Conservation (phyloP, 2,797 vertebrate genomes). For the Phalloptychus januarius region DNA sequence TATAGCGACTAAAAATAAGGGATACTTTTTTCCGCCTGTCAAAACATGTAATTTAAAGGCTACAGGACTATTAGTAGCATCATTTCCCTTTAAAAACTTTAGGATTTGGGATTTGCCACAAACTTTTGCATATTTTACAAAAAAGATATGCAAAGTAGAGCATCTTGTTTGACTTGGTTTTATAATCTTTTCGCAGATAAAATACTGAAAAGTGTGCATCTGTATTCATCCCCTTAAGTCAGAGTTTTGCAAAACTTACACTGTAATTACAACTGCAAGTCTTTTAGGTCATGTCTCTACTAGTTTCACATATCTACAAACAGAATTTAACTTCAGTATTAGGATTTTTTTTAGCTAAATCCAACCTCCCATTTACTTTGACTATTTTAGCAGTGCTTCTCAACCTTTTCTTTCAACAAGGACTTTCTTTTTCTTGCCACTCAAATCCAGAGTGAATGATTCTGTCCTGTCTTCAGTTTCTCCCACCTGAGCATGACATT, state of each 20-base stretch:
- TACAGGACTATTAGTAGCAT: not conserved
- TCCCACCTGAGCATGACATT: not conserved
- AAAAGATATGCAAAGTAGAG: not conserved
- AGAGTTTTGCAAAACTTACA: not conserved
- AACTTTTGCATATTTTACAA: not conserved
- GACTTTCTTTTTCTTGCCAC: not conserved
- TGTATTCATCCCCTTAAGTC: not conserved
- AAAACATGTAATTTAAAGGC: not conserved
- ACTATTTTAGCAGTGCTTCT: not conserved
- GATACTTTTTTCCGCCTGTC: not conserved
- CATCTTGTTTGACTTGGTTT: not conserved
- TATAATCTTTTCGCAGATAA: not conserved
- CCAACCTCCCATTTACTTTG: not conserved
- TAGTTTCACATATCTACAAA: not conserved
- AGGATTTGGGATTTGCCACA: not conserved
- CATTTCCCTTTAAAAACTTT: not conserved
- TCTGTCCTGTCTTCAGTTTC: not conserved
- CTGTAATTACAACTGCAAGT: not conserved
- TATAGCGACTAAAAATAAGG: not conserved
- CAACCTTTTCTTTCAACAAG: not conserved
- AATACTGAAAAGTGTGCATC: not conserved
- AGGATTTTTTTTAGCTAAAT: not conserved
- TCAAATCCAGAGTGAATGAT: not conserved
- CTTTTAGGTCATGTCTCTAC: not conserved
- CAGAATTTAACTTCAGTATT: not conserved